Evolutionary conservation across 1,140 invertebrate species (phyloP), one percentile per base, ranked within the genome.

Genomic region (Nixonia krombeini): DNA sequence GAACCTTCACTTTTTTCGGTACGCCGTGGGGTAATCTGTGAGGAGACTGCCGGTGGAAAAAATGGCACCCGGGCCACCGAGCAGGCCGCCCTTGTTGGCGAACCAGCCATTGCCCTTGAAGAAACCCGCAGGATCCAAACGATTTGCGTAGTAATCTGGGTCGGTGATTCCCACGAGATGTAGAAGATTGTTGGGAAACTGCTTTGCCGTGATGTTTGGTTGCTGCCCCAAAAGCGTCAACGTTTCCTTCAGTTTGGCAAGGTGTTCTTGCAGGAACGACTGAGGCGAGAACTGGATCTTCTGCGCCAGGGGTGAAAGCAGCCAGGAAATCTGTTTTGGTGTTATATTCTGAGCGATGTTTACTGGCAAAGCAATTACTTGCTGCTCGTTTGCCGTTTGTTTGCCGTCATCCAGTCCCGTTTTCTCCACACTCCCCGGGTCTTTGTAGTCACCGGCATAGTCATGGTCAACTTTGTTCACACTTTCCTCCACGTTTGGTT

Each of bases 81-180:
- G 57, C 45, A 83, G 68, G 6, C 80, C 80, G 0, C 80, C 81
- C 31, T 83, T 82, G 28, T 82, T 82, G 1, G 80, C 69, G 15
- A 82, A 72, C 80, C 79, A 83, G 9, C 80, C 80, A 23, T 83
- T 83, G 4, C 81, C 81, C 8, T 68, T 71, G 12, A 82, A 57
- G 45, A 82, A 70, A 4, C 80, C 80, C n/a, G 65, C 74, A 0
- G 74, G 70, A n/a, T 81, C 75, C 2, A 74, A 17, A 6, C 76
- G 56, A 13, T 75, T 56, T 4, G 72, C 76, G 38, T 77, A 73
- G 21, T 80, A 79, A 25, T 73, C 74, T 1, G 73, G 46, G 23
- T 81, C 76, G n/a, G 42, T 61, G 2, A 73, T 40, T 0, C 74
- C 70, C 1, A 65, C 25, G 0, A 78, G 42, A 18, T 81, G 72